Conservation (phyloP, 2,797 vertebrate genomes). For the Chrysocyon brachyurus region DNA sequence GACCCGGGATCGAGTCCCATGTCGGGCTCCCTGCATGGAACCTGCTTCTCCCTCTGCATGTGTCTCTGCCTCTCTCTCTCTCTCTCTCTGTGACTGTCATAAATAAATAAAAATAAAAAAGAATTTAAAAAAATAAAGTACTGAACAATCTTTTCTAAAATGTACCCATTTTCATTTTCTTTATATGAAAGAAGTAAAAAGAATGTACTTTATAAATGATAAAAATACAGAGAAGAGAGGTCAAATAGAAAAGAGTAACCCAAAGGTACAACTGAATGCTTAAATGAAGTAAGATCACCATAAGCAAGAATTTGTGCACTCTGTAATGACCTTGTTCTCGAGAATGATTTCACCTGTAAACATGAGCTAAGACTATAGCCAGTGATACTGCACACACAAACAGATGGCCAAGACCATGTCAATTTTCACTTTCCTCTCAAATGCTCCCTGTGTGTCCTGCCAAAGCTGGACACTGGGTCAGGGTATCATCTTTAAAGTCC, state of each 20-base stretch:
- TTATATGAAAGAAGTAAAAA: background rate
- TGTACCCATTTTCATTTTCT: background rate
- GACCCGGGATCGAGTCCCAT: no score
- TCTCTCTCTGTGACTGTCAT: no score
- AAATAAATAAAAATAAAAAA: no score
- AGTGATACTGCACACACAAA: background rate
- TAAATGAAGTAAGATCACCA: background rate
- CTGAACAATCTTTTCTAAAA: background rate
- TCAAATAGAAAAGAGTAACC: background rate
- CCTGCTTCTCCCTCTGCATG: no score
- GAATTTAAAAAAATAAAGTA: background rate
- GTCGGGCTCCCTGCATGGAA: no score
- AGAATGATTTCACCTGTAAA: background rate
- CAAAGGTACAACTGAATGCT: conserved; percentile 1
- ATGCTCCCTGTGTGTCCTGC: background rate
- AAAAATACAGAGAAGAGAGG: background rate
- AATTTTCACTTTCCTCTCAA: background rate
- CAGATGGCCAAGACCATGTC: background rate
- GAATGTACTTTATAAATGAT: background rate
- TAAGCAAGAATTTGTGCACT: background rate
- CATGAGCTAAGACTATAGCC: background rate
- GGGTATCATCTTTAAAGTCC: background rate
- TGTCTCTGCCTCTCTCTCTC: no score
- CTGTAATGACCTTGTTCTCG: background rate
- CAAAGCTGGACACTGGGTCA: background rate